Evolutionary conservation across 2,888 invertebrate genomes (phyloP).

Genomic region (Drosophila longiperda): DNA sequence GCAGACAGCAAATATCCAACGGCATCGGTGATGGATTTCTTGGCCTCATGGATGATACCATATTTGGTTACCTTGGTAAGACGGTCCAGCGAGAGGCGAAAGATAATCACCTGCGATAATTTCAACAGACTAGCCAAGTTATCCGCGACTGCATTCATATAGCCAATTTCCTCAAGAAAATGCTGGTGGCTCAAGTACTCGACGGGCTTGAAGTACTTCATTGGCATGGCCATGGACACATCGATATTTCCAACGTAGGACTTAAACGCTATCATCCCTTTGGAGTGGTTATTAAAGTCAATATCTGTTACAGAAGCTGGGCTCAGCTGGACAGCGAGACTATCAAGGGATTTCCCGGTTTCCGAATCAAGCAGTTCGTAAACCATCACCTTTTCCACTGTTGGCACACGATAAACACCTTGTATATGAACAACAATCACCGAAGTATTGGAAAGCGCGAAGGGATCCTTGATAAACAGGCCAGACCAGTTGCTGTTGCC

Average conservation of each 20-base stretch:
- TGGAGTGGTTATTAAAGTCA: constrained; percentile 87
- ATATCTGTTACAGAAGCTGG: constrained; percentile 87
- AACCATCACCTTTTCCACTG: constrained; percentile 44
- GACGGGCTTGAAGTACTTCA: constrained; percentile 65
- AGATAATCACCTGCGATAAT: constrained; percentile 56
- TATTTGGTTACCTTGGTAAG: constrained; percentile 67
- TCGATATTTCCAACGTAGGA: constrained; percentile 56
- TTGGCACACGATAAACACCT: constrained; percentile 86
- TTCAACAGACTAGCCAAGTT: constrained; percentile 53
- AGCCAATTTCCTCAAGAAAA: constrained; percentile 72
- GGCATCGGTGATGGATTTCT: constrained; percentile 73
- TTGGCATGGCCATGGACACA: constrained; percentile 41
- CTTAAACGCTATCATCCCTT: constrained; percentile 84
- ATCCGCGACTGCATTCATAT: constrained; percentile 53
- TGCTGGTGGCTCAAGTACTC: constrained; percentile 73
- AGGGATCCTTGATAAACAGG: constrained; percentile 88
- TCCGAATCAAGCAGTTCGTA: constrained; percentile 64
- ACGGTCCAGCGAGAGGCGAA: constrained; percentile 67
- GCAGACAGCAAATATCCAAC: constrained; percentile 86
- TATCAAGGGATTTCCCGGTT: constrained; percentile 85
- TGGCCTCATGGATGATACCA: constrained; percentile 71
- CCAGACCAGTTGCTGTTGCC: constrained; percentile 89
- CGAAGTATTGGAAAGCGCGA: constrained; percentile 88
- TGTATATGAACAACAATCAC: constrained; percentile 89
- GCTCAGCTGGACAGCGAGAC: constrained; percentile 84